Conservation (phyloP, 2,888 invertebrate species). For the Oscheius sp. region DNA sequence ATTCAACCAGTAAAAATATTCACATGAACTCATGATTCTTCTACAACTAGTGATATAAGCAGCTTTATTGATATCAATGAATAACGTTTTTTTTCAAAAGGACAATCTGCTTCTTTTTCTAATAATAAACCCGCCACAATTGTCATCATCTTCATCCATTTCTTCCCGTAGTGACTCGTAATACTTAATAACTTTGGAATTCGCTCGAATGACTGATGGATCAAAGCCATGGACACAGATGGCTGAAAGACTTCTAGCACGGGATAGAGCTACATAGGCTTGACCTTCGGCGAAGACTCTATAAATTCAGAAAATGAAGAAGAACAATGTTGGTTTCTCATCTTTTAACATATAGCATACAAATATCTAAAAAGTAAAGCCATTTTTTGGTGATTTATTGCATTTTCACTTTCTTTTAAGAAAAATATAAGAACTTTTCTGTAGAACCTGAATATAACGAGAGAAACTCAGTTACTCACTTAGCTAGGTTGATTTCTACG, state of each 20-base stretch:
- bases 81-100: too few relatives aligned
- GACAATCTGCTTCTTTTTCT: slow-evolving; percentile 32
- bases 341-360: too few relatives aligned
- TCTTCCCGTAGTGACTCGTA: slow-evolving; percentile 24
- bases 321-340: too few relatives aligned
- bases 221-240: slow-evolving; percentile 52
- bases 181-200: slow-evolving; percentile 38
- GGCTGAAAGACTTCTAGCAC: slow-evolving; percentile 82
- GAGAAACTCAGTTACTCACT: too few relatives aligned
- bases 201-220: slow-evolving; percentile 47
- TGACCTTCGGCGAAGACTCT: slow-evolving; percentile 93
- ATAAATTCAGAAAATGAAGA: too few relatives aligned
- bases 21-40: too few relatives aligned
- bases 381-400: slow-evolving; percentile 70
- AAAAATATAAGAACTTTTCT: too few relatives aligned
- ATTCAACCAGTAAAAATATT: too few relatives aligned
- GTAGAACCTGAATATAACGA: too few relatives aligned
- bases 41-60: too few relatives aligned
- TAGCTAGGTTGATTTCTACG: slow-evolving; percentile 49
- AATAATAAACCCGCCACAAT: slow-evolving; percentile 22
- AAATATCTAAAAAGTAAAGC: too few relatives aligned
- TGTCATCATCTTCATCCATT: slow-evolving; percentile 31
- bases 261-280: slow-evolving; percentile 91
- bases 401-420: not conserved
- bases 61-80: too few relatives aligned